Conservation (phyloP, 2,888 invertebrate species). For the Shargacucullia verbasci region DNA sequence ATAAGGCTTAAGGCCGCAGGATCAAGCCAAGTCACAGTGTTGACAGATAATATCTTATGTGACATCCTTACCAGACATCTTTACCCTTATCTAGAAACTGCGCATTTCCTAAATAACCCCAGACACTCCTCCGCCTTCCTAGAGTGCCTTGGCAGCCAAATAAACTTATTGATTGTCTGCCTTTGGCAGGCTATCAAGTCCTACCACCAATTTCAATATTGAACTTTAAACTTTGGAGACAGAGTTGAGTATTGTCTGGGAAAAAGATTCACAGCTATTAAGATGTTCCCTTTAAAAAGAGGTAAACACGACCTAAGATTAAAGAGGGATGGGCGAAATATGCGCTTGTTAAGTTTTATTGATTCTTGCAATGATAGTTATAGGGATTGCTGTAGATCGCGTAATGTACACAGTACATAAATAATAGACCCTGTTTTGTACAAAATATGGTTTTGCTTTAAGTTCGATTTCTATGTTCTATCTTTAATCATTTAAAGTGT, state of each 20-base stretch:
- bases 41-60: no score
- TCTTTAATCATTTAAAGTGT: no score
- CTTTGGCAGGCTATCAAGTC: conserved; percentile 61
- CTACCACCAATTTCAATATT: conserved; percentile 16
- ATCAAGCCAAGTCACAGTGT: no score
- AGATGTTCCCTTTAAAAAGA: conserved; percentile 43
- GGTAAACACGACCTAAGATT: conserved; percentile 27
- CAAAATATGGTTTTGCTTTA: background rate
- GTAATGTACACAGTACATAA: background rate
- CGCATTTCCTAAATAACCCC: conserved; percentile 22
- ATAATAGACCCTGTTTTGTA: background rate
- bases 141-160: conserved; percentile 50
- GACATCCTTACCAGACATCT: no score
- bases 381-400: conserved; percentile 9
- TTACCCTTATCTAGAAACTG: background rate
- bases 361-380: conserved; percentile 14
- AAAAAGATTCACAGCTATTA: conserved; percentile 14
- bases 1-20: no score
- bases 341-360: conserved; percentile 36
- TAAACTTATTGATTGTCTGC: conserved; percentile 60
- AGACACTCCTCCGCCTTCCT: conserved; percentile 42
- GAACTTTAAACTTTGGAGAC: conserved; percentile 18
- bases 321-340: conserved; percentile 10
- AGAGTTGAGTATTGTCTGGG: conserved; percentile 19
- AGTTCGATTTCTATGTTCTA: no score